A percentile compares a stretch with the other conserved stretches of the same genome.
Conservation (phyloP, 2,797 vertebrate species). For the Melopsittacus undulatus region DNA sequence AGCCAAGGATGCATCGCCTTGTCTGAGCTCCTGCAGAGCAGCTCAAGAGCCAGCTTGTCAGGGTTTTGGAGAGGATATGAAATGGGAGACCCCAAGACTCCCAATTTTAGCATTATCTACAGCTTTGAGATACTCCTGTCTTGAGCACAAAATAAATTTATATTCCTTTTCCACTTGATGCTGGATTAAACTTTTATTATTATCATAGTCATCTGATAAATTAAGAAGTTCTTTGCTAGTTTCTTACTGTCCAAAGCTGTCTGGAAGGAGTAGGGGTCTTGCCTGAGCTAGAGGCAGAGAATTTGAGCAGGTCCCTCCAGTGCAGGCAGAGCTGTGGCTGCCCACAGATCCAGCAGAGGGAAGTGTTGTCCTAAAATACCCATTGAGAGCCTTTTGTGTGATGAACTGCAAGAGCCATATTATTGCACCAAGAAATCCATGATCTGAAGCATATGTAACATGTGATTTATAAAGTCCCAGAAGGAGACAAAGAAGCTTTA, state of each 20-base stretch:
- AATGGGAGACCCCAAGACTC: background rate
- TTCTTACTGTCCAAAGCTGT: background rate
- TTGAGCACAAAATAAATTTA: background rate
- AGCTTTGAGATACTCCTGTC: background rate
- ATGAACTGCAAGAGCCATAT: background rate
- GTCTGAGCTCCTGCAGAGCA: background rate
- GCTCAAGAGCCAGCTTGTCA: background rate
- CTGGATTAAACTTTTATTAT: background rate
- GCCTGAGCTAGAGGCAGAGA: background rate
- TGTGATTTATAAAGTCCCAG: background rate
- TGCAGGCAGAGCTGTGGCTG: background rate
- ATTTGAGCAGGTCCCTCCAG: background rate
- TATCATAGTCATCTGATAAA: background rate
- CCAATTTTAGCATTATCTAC: background rate
- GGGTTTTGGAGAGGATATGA: background rate
- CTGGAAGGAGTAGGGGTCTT: background rate
- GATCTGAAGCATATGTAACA: background rate
- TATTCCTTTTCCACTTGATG: background rate
- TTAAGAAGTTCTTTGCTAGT: background rate
- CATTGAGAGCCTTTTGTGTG: background rate
- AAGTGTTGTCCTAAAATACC: slow-evolving; percentile 6
- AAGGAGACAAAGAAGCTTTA: background rate
- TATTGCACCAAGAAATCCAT: background rate
- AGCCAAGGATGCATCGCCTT: background rate
- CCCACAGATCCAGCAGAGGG: slow-evolving; percentile 42